Evolutionary conservation across 2,888 invertebrate genomes (phyloP).

Genomic region (Drosophila pseudotalamancana): DNA sequence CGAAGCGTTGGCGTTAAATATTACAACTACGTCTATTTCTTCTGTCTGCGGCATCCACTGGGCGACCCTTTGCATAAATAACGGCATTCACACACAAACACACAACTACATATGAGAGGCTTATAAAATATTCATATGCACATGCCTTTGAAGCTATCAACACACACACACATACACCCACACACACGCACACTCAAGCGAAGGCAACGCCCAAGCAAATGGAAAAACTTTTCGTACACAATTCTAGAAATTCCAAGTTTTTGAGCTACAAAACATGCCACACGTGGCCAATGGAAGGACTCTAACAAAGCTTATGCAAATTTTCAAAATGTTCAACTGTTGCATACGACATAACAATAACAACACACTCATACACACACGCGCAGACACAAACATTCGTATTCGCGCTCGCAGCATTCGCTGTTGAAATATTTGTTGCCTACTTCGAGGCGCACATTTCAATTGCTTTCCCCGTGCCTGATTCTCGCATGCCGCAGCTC

Average conservation of each 20-base stretch:
- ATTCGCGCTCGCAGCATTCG: too few species aligned
- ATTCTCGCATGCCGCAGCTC: slow-evolving; percentile 25
- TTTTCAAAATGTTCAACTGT: slow-evolving; percentile 73
- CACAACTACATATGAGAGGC: slow-evolving; percentile 42
- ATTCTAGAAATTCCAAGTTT: slow-evolving; percentile 71
- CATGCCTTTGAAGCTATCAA: slow-evolving; percentile 68
- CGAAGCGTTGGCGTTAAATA: slow-evolving; percentile 58
- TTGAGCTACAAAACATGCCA: slow-evolving; percentile 28
- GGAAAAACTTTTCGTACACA: slow-evolving; percentile 66
- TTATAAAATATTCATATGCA: slow-evolving; percentile 76
- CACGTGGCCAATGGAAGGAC: slow-evolving; percentile 17
- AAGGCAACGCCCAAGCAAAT: slow-evolving; percentile 55
- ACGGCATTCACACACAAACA: slow-evolving; percentile 11
- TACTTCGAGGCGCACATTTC: slow-evolving; percentile 46
- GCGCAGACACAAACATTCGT: neutral
- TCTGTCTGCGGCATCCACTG: slow-evolving; percentile 22
- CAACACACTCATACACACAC: slow-evolving; percentile 2
- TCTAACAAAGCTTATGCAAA: slow-evolving; percentile 68
- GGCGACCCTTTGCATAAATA: slow-evolving; percentile 41
- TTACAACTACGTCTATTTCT: slow-evolving; percentile 56
- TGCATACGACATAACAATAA: slow-evolving; percentile 39
- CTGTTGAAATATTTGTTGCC: slow-evolving; percentile 26
- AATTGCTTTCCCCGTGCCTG: slow-evolving; percentile 11
- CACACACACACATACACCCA: slow-evolving; percentile 29
- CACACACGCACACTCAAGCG: slow-evolving; percentile 4